Evolutionary conservation across 2,888 invertebrate species (phyloP).

Genomic region (Halictus quadricinctus): DNA sequence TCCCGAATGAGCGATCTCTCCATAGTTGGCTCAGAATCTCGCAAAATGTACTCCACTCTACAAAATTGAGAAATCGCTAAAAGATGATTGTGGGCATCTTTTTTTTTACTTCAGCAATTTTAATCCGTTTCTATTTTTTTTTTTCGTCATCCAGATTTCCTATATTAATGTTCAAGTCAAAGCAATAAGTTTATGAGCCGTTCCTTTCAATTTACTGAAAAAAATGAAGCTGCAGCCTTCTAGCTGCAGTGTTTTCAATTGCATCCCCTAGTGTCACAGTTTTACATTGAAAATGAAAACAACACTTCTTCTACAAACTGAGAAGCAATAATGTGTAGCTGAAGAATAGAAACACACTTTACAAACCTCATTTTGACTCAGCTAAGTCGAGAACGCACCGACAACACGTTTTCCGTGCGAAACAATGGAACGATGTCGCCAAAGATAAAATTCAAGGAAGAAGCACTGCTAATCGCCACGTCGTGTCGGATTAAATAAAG

Average conservation of each 20-base stretch:
- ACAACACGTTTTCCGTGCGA: background rate
- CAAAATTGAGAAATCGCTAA: background rate
- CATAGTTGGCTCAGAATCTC: background rate
- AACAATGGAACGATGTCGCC: background rate
- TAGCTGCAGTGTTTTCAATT: too few relatives aligned
- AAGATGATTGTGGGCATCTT: background rate
- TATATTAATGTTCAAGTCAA: background rate
- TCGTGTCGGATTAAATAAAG: background rate
- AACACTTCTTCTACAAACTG: too few relatives aligned
- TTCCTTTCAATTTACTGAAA: too few relatives aligned
- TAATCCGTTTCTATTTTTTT: background rate
- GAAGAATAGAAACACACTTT: background rate
- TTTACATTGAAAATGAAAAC: background rate
- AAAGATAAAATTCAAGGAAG: background rate
- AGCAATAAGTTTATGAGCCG: background rate
- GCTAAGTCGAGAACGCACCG: background rate
- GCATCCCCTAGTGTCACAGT: background rate
- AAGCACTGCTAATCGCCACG: background rate
- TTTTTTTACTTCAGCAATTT: background rate
- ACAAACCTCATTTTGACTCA: background rate
- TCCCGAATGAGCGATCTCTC: background rate
- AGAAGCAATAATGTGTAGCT: too few relatives aligned
- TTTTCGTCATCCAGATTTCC: background rate
- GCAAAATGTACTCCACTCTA: background rate
- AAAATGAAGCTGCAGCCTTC: too few relatives aligned